These are phyloP conservation scores for Coenobita brevimanus DNA, from an alignment of 1,140 invertebrate species.

Conservation along the genomic window DNA sequence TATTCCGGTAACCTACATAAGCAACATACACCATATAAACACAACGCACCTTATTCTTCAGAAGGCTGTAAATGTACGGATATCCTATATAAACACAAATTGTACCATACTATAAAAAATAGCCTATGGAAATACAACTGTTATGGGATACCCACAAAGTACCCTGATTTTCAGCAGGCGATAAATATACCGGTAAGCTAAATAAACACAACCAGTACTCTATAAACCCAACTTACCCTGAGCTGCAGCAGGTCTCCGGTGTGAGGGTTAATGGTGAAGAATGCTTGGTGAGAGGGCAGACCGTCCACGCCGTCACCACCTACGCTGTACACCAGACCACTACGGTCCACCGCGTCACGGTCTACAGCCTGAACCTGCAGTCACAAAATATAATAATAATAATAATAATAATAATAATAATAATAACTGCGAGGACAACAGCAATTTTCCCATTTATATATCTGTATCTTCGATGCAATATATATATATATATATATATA, in stretches of 20 bases:
- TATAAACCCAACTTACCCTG: slow-evolving; percentile 35
- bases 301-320: slow-evolving; percentile 30
- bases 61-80: no score
- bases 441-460: no score
- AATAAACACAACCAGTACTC: not conserved
- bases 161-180: not conserved
- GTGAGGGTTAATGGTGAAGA: slow-evolving; percentile 55
- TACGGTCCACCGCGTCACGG: not conserved
- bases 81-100: no score
- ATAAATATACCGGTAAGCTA: not conserved
- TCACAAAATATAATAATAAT: not conserved
- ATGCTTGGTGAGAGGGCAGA: not conserved
- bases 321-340: slow-evolving; percentile 33
- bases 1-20: no score
- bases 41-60: no score
- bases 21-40: no score
- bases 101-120: no score
- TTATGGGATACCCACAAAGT: not conserved
- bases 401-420: not conserved
- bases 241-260: slow-evolving; percentile 48
- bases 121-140: no score
- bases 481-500: no score
- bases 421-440: no score
- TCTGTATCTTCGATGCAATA: no score
- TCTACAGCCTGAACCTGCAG: slow-evolving; percentile 24